These are phyloP conservation scores for Brachypalpus laphriformis DNA, from an alignment of 2,888 invertebrate species.

Conservation along the genomic window DNA sequence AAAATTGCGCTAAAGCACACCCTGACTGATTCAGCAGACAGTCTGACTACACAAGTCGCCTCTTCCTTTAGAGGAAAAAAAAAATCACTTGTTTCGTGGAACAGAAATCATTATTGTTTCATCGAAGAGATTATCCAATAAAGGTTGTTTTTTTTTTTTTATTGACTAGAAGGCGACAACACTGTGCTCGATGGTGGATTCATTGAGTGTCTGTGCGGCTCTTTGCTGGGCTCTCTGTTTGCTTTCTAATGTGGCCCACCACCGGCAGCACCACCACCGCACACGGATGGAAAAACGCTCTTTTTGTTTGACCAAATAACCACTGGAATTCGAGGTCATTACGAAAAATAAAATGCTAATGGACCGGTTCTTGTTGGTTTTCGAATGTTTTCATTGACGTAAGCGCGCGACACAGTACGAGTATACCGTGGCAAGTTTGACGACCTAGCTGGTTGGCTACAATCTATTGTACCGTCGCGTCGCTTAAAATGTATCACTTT, in stretches of 20 bases:
- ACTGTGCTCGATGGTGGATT: background rate
- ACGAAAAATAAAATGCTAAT: constrained; percentile 65
- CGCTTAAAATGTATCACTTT: constrained; percentile 57
- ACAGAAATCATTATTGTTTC: constrained; percentile 5
- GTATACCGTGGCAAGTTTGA: constrained; percentile 66
- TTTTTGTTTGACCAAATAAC: constrained; percentile 44
- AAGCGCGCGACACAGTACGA: constrained; percentile 38
- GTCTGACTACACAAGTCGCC: constrained; percentile 19
- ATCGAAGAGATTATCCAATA: constrained; percentile 25
- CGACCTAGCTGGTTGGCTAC: constrained; percentile 42
- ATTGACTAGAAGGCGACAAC: constrained; percentile 8
- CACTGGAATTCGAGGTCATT: constrained; percentile 71
- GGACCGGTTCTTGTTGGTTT: constrained; percentile 64
- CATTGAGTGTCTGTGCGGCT: background rate
- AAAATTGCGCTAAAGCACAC: background rate
- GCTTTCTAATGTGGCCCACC: constrained; percentile 45
- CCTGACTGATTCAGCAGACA: constrained; percentile 13
- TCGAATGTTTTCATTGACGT: constrained; percentile 68
- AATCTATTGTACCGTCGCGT: constrained; percentile 14
- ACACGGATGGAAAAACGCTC: constrained; percentile 35
- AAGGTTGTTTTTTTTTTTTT: background rate
- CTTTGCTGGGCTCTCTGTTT: constrained; percentile 1
- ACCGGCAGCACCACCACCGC: background rate
- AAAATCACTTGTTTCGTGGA: background rate
- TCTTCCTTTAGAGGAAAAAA: background rate